Base-by-base conservation (phyloP, 2,888 invertebrate genomes). In the Dolichopus griseipennis region DNA sequence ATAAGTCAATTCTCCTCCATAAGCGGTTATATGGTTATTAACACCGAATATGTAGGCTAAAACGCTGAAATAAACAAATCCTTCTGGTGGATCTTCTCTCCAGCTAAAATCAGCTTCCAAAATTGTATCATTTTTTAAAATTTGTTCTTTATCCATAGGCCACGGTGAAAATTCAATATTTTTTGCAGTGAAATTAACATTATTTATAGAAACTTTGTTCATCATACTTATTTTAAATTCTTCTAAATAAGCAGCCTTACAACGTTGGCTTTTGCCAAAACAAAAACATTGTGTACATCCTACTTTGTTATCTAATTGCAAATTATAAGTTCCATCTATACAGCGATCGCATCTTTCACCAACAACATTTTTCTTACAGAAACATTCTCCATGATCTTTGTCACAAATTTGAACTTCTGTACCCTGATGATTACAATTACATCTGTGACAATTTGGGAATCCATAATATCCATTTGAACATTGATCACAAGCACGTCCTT, bases 211-310 rank as follows among this genome's bases (percentile, higher is more conserved):
- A 2, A 76, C 73, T 12, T 78, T 75, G 33, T 73, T 76, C 67
- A 81, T 68, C 43, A 82, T 74, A 65, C 82, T 81, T 0, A 82
- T 77, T 71, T 82, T 81, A 70, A 77, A 82, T 9, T 78, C 74
- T 7, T 77, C 73, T 37, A 92, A 83, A 71, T 85, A 87, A 0
- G 96, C 93, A 70, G 93, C 94, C 65, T 84, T 82, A 78, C 97
- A 97, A 9, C 90, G 84, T 0, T 90, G 89, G 0, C 96, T 93
- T 79, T 93, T 93, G 1, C 95, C 96, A 78, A 97, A 99, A 78
- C 99, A 99, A 87, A 95, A 97, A 77, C 99, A 99, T 73, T 93
- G 91, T 1, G 95, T 95, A 77, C 98, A 99, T 1, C 98, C 99
- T 2, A 90, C 88, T 0, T 91, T 89, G 79, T 97, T 95, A 68